Conservation (phyloP, 2,797 vertebrate genomes). For the Apodemus agrarius region DNA sequence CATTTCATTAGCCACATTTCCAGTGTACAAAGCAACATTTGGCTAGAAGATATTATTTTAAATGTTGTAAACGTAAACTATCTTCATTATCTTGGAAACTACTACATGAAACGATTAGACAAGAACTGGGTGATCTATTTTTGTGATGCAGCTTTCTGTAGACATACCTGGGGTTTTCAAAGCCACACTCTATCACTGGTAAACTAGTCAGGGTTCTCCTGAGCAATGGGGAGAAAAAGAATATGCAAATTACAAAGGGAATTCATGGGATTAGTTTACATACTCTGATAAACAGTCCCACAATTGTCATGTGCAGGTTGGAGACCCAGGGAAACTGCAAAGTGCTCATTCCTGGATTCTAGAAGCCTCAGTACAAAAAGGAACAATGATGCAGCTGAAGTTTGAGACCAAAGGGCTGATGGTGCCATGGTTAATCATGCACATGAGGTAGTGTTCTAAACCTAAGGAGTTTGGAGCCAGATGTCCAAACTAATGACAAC, state of each 20-base stretch:
- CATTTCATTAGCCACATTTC: neutral
- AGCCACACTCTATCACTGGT: too few species aligned
- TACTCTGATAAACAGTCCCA: too few species aligned
- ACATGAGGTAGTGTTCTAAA: neutral
- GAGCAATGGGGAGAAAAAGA: neutral
- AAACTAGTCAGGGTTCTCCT: neutral
- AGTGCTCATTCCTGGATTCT: neutral
- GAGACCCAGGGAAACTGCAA: neutral
- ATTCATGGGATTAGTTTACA: neutral
- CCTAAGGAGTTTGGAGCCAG: neutral
- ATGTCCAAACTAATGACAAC: neutral
- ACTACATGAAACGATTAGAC: neutral
- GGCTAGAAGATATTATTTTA: neutral
- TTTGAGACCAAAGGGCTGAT: neutral
- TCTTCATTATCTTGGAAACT: neutral
- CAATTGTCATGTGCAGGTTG: neutral
- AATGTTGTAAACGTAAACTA: neutral
- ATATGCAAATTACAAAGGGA: neutral
- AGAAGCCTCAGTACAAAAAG: neutral
- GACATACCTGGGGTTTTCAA: neutral
- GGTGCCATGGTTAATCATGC: too few species aligned
- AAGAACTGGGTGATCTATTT: neutral
- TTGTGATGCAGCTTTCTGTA: neutral
- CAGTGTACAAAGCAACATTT: neutral
- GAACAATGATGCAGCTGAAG: neutral